Conservation (phyloP, 2,888 invertebrate species). For the Deilephila porcellus region DNA sequence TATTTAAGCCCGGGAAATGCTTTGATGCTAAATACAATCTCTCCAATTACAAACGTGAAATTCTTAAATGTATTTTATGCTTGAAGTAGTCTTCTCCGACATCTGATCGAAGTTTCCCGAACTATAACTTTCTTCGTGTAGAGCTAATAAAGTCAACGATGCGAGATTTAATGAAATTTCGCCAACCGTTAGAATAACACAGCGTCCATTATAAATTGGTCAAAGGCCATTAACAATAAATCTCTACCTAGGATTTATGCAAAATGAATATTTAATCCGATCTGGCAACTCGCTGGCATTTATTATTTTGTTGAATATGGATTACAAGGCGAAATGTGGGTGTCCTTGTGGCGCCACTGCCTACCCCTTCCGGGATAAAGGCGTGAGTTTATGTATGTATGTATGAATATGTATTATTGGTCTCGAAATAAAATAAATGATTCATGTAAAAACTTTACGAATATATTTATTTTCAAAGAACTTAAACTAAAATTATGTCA, state of each 20-base stretch:
- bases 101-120: background rate
- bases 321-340: no score
- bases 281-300: background rate
- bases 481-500: background rate
- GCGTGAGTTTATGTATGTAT: no score
- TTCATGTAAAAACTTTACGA: conserved; percentile 8
- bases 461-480: conserved; percentile 31
- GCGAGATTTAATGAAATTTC: background rate
- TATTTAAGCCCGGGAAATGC: no score
- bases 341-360: no score
- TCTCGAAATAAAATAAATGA: conserved; percentile 1
- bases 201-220: background rate
- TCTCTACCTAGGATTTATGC: background rate
- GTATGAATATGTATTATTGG: background rate
- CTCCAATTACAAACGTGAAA: background rate
- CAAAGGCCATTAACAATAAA: background rate
- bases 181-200: background rate
- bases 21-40: no score
- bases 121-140: background rate
- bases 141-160: background rate
- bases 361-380: no score
- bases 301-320: no score
- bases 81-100: background rate
- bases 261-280: background rate
- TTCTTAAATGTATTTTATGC: background rate